phyloP scores from a whole-genome alignment of 2,888 invertebrate genomes.

The Venustoraphidia nigricollis region DNA sequence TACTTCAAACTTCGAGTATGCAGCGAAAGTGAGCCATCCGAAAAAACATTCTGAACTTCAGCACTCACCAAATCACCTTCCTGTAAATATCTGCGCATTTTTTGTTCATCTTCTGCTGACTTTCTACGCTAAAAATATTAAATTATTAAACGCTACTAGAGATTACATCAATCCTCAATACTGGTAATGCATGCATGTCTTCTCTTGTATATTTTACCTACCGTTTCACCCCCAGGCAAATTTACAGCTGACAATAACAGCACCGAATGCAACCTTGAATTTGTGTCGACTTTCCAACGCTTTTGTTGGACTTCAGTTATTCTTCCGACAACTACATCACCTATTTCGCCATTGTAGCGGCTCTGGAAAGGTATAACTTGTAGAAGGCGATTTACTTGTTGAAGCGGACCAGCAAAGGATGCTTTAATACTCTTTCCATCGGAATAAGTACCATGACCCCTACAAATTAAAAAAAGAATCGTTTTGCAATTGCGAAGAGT shows the following conservation, averaged over 20 bases:
- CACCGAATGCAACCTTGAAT: constrained; percentile 75
- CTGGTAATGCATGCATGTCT: not conserved
- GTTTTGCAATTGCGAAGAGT: constrained; percentile 3
- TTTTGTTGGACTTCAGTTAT: constrained; percentile 88
- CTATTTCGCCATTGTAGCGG: constrained; percentile 85
- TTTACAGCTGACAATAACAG: constrained; percentile 86
- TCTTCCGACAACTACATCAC: constrained; percentile 91
- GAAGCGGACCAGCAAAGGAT: constrained; percentile 87
- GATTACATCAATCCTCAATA: not conserved
- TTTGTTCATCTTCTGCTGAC: constrained; percentile 91
- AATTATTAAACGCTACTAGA: not conserved
- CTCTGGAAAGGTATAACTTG: constrained; percentile 83
- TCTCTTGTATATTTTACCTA: constrained; percentile 25
- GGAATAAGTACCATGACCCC: constrained; percentile 94
- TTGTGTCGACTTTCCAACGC: constrained; percentile 91
- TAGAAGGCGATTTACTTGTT: constrained; percentile 88
- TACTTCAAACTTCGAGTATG: constrained; percentile 95
- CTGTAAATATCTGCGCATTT: constrained; percentile 88
- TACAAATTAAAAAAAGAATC: constrained; percentile 23
- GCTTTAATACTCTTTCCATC: constrained; percentile 71
- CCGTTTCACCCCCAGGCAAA: constrained; percentile 92
- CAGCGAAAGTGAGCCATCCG: constrained; percentile 81
- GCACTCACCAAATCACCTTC: constrained; percentile 96
- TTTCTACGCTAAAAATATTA: constrained; percentile 50
- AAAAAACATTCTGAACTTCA: constrained; percentile 86